Evolutionary conservation across 2,888 invertebrate genomes (phyloP).

Genomic region (Mantis religiosa): DNA sequence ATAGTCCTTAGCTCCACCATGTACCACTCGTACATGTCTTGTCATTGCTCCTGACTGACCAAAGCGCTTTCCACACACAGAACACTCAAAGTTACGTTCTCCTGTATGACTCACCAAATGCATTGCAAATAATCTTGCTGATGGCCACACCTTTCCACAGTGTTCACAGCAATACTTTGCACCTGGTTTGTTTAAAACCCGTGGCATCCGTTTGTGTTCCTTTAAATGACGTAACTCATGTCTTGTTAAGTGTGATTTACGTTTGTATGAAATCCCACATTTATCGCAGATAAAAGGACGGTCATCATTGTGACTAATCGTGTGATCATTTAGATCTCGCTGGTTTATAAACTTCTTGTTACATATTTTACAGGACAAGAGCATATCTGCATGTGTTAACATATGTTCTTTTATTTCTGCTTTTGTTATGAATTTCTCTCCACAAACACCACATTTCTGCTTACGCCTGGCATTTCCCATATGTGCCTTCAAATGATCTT

Average conservation of each 20-base stretch:
- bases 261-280: slow-evolving; percentile 21
- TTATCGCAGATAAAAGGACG: slow-evolving; percentile 18
- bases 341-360: slow-evolving; percentile 10
- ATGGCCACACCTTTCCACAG: slow-evolving; percentile 15
- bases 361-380: slow-evolving; percentile 2
- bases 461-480: slow-evolving; percentile 8
- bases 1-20: slow-evolving; percentile 13
- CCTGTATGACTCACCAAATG: slow-evolving; percentile 51
- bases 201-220: neutral
- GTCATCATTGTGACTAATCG: slow-evolving; percentile 20
- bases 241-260: slow-evolving; percentile 21
- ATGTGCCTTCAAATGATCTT: slow-evolving; percentile 20
- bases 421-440: slow-evolving; percentile 17
- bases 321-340: slow-evolving; percentile 17
- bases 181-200: neutral
- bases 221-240: slow-evolving; percentile 9
- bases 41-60: slow-evolving; percentile 49
- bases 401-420: slow-evolving; percentile 16
- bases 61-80: slow-evolving; percentile 62
- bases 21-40: slow-evolving; percentile 20
- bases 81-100: slow-evolving; percentile 61
- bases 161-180: neutral
- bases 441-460: slow-evolving; percentile 22
- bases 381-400: neutral
- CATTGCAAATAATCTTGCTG: slow-evolving; percentile 26